Evolutionary conservation across 1,140 invertebrate genomes (phyloP), one percentile per base, ranked within the genome.

Genomic region (Ericerus pela): DNA sequence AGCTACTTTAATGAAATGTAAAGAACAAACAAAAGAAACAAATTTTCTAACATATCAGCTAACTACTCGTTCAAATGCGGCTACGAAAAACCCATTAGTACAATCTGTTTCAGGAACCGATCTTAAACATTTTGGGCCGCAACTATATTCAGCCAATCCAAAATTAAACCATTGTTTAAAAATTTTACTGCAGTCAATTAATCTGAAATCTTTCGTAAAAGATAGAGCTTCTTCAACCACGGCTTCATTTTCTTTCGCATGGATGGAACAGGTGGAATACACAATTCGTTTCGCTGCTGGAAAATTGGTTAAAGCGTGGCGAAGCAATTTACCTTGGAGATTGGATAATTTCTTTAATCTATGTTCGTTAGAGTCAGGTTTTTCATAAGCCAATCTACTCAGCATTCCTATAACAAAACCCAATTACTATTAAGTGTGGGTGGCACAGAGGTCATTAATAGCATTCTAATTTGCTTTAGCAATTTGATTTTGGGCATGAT

Each of bases 11-110:
- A n/a, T n/a, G n/a, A n/a, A n/a, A n/a, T n/a, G n/a, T n/a, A n/a
- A n/a, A n/a, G n/a, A n/a, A n/a, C n/a, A n/a, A n/a, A n/a, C n/a
- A n/a, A n/a, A n/a, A n/a, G n/a, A n/a, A n/a, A n/a, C n/a, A n/a
- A n/a, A n/a, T n/a, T n/a, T 41, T 4, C 37, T 16, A 16, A 41
- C 4, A 5, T 18, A 16, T 41, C 20, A 47, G 14, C 20, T 47
- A 22, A 14, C 20, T 30, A 28, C 28, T 24, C 47, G 41, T 38
- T 51, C 16, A 58, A 97, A 85, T 43, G 94, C 76, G 8, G 91
- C 89, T 18, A 96, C 75, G 72, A 98, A 98, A 70, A 97, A 96
- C 26, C 93, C 94, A 71, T 87, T 92, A 0, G 89, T 92, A 2
- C 79, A 69, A 73, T 94, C 87, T 2, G 71, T 66, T 12, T 85